Conservation (phyloP, 1,140 invertebrate genomes). For the Bathynomus jamesi region DNA sequence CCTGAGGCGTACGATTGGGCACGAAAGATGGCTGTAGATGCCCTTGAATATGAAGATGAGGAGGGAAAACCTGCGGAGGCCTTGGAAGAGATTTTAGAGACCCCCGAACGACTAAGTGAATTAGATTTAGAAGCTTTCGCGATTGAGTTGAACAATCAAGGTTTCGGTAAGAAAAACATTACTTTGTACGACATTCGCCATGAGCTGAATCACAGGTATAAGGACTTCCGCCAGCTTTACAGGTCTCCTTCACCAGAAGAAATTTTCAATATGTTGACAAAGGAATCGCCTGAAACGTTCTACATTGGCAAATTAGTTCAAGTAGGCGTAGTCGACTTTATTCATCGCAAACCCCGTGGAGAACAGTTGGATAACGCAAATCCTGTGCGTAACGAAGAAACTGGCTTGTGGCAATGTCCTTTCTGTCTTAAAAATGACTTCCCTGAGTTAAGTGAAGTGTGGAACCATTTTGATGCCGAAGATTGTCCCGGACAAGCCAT, state of each 20-base stretch:
- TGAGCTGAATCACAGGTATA: conserved; percentile 91
- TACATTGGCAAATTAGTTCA: conserved; percentile 82
- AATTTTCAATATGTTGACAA: conserved; percentile 89
- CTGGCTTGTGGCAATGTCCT: conserved; percentile 91
- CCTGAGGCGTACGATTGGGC: conserved; percentile 99
- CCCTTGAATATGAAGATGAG: conserved; percentile 94
- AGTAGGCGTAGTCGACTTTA: conserved; percentile 63
- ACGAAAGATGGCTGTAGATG: conserved; percentile 98
- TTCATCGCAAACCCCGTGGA: conserved; percentile 77
- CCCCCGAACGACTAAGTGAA: conserved; percentile 86
- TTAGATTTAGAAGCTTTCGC: conserved; percentile 98
- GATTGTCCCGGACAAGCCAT: conserved; percentile 91
- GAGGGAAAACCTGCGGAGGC: conserved; percentile 85
- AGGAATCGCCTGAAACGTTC: conserved; percentile 92
- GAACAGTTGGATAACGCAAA: conserved; percentile 92
- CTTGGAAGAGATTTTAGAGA: conserved; percentile 92
- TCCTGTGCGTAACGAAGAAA: conserved; percentile 79
- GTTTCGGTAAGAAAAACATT: conserved; percentile 93
- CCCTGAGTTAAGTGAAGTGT: conserved; percentile 87
- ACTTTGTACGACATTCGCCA: conserved; percentile 95
- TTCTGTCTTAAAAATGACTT: conserved; percentile 95
- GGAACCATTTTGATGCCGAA: conserved; percentile 92
- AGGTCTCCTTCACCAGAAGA: conserved; percentile 72
- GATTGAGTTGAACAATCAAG: conserved; percentile 86
- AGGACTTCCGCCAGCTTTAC: conserved; percentile 79